Conservation (phyloP, 2,113 vertebrate genomes). For the Hippocampus mohnikei region DNA sequence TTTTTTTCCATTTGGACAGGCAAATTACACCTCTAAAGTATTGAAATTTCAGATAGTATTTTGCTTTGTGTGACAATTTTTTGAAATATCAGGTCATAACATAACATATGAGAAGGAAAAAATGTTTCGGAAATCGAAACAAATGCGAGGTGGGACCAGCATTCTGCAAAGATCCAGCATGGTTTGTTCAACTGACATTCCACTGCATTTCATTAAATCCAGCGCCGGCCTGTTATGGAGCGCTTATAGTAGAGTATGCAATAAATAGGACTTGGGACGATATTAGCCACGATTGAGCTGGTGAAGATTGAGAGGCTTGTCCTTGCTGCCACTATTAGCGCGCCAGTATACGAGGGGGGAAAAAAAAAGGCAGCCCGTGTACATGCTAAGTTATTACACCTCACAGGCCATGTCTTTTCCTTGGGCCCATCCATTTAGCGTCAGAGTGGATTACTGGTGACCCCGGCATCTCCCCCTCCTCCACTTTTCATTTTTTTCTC, state of each 20-base stretch:
- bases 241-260: conserved; percentile 12
- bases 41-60: background rate
- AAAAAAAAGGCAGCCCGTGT: conserved; percentile 26
- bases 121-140: background rate
- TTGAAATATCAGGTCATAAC: too few species aligned
- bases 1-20: background rate
- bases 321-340: conserved; percentile 35
- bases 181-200: background rate
- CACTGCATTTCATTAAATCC: background rate
- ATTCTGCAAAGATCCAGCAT: background rate
- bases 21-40: background rate
- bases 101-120: background rate
- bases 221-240: background rate
- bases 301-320: conserved; percentile 15
- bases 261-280: conserved; percentile 6
- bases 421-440: conserved; percentile 48
- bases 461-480: conserved; percentile 34
- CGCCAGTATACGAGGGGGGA: background rate
- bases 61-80: background rate
- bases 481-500: conserved; percentile 48
- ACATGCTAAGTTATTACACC: conserved; percentile 56
- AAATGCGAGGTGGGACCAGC: background rate
- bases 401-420: conserved; percentile 39
- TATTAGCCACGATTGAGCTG: conserved; percentile 8
- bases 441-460: conserved; percentile 63